Conservation (phyloP, 2,888 invertebrate species). For the Hecatera dysodea region DNA sequence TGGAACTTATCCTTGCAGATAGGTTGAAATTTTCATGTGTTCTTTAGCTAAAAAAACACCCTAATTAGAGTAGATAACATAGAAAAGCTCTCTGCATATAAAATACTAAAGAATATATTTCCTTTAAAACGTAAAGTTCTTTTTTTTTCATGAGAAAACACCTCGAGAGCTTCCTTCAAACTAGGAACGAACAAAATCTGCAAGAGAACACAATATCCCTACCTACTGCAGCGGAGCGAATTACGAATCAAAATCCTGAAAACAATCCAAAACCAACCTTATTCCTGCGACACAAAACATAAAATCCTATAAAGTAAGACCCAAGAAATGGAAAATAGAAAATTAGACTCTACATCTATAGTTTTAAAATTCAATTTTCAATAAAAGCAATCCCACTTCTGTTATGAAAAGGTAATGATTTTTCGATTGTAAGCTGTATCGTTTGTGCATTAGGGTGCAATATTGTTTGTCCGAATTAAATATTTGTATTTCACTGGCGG, state of each 20-base stretch:
- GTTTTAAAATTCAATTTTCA: conserved; percentile 69
- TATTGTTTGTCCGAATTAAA: conserved; percentile 51
- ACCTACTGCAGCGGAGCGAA: conserved; percentile 72
- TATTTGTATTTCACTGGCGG: conserved; percentile 41
- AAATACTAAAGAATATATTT: conserved; percentile 40
- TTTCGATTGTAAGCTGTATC: conserved; percentile 63
- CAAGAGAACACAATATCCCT: conserved; percentile 77
- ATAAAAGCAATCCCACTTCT: conserved; percentile 58
- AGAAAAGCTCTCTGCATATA: not conserved
- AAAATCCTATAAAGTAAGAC: conserved; percentile 26
- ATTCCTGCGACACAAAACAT: not conserved
- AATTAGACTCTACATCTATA: conserved; percentile 56
- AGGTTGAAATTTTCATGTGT: no score
- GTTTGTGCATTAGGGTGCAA: conserved; percentile 43
- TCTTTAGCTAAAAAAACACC: no score
- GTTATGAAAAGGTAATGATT: conserved; percentile 63
- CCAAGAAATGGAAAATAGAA: conserved; percentile 47
- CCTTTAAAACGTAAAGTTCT: conserved; percentile 33
- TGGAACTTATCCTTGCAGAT: not conserved
- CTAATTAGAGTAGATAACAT: not conserved
- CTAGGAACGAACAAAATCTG: conserved; percentile 71
- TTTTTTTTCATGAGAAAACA: conserved; percentile 57
- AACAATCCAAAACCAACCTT: conserved; percentile 41
- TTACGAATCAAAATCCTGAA: conserved; percentile 56
- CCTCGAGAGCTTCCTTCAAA: conserved; percentile 54